phyloP scores from a whole-genome alignment of 2,797 vertebrate genomes.

The Fratercula arctica region DNA sequence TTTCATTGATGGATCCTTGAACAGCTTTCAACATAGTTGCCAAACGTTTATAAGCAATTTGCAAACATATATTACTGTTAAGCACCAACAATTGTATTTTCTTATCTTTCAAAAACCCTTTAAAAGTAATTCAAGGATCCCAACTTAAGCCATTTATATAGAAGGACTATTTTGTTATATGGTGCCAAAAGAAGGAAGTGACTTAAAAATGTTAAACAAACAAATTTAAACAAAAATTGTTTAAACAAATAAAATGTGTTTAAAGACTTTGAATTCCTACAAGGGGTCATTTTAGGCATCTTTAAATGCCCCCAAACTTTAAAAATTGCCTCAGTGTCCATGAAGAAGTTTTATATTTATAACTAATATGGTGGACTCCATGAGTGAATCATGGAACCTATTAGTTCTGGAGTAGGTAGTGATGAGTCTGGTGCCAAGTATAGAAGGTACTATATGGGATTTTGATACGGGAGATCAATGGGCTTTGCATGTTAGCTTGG shows the following conservation, averaged over 20 bases:
- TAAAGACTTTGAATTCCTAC: background rate
- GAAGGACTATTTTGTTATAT: background rate
- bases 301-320: background rate
- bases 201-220: background rate
- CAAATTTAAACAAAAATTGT: too few species aligned
- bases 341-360: background rate
- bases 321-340: background rate
- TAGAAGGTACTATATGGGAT: background rate
- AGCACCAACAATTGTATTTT: background rate
- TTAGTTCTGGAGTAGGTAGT: background rate
- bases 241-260: background rate
- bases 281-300: background rate
- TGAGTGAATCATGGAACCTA: background rate
- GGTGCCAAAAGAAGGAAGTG: background rate
- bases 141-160: background rate
- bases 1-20: background rate
- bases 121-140: background rate
- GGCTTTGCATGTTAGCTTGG: background rate
- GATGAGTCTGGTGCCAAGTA: background rate
- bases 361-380: background rate
- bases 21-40: background rate
- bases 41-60: background rate
- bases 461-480: background rate
- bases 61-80: background rate
- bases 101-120: background rate